These are phyloP conservation scores for Clarias magur DNA, from an alignment of 2,113 vertebrate species.

Conservation along the genomic window DNA sequence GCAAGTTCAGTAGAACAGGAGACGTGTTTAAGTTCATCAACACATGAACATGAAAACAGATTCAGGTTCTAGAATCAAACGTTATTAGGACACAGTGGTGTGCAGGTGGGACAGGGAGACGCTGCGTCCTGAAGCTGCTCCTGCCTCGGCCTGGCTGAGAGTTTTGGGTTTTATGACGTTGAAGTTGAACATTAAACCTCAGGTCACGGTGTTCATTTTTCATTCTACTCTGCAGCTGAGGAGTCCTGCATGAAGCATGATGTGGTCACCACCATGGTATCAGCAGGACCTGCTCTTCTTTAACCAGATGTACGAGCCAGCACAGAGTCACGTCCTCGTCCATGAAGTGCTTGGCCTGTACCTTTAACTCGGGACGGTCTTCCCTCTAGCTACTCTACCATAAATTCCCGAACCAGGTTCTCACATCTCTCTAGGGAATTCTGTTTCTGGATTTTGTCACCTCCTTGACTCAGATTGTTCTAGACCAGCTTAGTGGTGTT, in stretches of 20 bases:
- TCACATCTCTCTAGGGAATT: not conserved
- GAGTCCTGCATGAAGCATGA: not conserved
- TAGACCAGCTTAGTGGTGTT: not conserved
- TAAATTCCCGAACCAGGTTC: not conserved
- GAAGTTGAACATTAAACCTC: not conserved
- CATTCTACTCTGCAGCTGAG: not conserved
- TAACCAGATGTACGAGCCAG: not conserved
- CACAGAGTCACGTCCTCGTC: not conserved
- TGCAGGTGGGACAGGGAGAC: too few relatives aligned
- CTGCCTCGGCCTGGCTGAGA: not conserved
- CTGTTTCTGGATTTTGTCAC: too few relatives aligned
- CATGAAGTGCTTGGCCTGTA: not conserved
- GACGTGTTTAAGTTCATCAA: not conserved
- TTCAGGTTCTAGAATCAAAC: slow-evolving; percentile 40
- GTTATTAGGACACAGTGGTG: not conserved
- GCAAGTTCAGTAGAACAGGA: too few relatives aligned
- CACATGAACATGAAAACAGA: slow-evolving; percentile 47
- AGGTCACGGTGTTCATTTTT: not conserved
- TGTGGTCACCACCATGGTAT: not conserved
- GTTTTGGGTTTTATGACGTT: not conserved
- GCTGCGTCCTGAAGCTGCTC: not conserved
- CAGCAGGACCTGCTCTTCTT: not conserved
- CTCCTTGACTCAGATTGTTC: not conserved
- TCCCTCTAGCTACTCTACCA: not conserved
- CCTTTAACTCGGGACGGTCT: not conserved